A percentile compares a stretch with the other conserved stretches of the same genome.
Conservation (phyloP, 2,113 vertebrate species). For the Oreochromis niloticus region DNA sequence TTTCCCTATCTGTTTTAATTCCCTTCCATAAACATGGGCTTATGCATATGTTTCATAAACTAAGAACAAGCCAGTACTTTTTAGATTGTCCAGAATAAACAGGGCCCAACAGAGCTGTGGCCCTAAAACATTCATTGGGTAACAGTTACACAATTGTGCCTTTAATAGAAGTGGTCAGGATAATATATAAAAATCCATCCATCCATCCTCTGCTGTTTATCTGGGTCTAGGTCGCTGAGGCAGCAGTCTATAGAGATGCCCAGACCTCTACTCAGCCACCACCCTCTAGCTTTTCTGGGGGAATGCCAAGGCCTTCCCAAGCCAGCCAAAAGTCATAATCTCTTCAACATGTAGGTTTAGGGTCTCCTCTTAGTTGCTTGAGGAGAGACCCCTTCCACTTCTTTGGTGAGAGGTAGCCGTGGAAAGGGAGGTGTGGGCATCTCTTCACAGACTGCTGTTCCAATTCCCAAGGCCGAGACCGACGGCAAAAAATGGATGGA, state of each 20-base stretch:
- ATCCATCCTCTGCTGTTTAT: neutral
- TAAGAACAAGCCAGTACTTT: neutral
- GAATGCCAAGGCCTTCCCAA: neutral
- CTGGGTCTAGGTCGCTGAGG: neutral
- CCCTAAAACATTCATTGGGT: neutral
- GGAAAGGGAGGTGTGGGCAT: neutral
- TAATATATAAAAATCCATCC: neutral
- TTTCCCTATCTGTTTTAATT: neutral
- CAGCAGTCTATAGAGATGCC: neutral
- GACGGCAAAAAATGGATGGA: neutral
- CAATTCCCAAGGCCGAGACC: neutral
- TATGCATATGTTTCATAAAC: neutral
- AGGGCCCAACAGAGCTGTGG: neutral
- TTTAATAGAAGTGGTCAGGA: neutral
- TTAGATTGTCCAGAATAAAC: neutral
- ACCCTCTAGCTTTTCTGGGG: neutral
- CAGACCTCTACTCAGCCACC: neutral
- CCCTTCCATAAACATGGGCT: neutral
- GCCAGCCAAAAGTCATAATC: neutral
- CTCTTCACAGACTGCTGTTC: neutral
- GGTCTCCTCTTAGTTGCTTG: neutral
- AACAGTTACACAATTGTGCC: neutral
- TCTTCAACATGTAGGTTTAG: neutral
- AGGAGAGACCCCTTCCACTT: neutral
- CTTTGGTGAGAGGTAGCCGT: neutral